Conservation (phyloP, 2,888 invertebrate species). For the Lamproptera curius region DNA sequence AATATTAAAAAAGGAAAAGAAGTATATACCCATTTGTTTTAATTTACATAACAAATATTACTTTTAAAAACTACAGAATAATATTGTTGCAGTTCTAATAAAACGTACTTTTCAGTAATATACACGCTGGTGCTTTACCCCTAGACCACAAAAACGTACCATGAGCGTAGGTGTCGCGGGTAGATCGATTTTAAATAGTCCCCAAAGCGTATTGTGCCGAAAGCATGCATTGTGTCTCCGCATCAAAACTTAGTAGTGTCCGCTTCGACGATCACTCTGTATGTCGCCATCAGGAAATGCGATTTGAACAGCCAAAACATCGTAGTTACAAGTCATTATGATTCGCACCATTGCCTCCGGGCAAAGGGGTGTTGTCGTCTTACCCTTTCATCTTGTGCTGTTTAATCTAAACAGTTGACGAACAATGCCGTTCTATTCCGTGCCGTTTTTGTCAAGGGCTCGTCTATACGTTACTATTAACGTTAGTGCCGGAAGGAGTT, state of each 20-base stretch:
- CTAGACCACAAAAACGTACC: constrained; percentile 35
- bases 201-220: constrained; percentile 58
- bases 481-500: constrained; percentile 10
- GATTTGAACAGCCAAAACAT: constrained; percentile 76
- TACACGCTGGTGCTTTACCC: constrained; percentile 1
- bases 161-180: constrained; percentile 60
- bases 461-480: constrained; percentile 13
- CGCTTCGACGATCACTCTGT: constrained; percentile 60
- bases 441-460: constrained; percentile 32
- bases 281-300: constrained; percentile 71
- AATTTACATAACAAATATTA: too few species aligned
- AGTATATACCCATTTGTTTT: too few species aligned
- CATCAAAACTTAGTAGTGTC: constrained; percentile 55
- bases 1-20: too few species aligned
- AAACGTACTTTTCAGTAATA: too few species aligned
- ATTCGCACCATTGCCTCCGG: constrained; percentile 66
- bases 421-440: constrained; percentile 40
- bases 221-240: constrained; percentile 51
- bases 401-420: constrained; percentile 50
- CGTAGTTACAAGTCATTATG: constrained; percentile 71
- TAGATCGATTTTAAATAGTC: constrained; percentile 68
- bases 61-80: too few species aligned
- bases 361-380: constrained; percentile 68
- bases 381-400: constrained; percentile 56
- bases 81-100: too few species aligned